Evolutionary conservation across 92 coral and sea anemone species (phyloP).

Genomic region (Porites evermanni): DNA sequence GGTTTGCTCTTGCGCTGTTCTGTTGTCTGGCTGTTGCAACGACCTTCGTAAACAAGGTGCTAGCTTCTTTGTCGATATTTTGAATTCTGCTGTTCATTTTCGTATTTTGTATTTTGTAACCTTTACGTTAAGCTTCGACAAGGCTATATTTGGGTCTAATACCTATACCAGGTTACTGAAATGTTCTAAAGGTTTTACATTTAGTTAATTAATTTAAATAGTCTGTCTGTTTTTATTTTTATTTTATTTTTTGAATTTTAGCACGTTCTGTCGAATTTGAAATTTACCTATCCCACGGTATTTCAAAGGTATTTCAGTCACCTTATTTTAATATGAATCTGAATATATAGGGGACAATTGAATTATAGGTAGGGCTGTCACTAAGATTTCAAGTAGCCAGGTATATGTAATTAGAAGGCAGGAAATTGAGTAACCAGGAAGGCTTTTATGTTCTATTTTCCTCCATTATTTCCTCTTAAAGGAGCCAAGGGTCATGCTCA

Average conservation of each 20-base stretch:
- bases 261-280: constrained; percentile 87
- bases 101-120: neutral
- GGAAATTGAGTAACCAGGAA: no score
- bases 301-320: constrained; percentile 79
- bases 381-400: no score
- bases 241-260: constrained; percentile 24
- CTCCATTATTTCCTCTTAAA: no score
- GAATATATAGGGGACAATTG: no score
- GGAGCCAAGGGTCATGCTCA: no score
- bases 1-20: constrained; percentile 38
- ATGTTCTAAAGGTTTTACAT: no score
- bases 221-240: neutral
- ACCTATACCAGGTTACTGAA: no score
- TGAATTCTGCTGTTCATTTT: neutral
- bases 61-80: neutral
- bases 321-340: neutral
- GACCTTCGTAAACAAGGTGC: constrained; percentile 84
- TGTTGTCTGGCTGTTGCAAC: constrained; percentile 65
- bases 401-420: no score
- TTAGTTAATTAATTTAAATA: neutral
- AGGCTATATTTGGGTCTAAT: no score
- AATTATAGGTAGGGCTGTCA: no score
- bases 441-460: no score
- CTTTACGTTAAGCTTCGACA: no score
- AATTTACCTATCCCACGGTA: constrained; percentile 93